Percentiles rank a stretch among this genome's conserved stretches.
phyloP scores from a whole-genome alignment of 2,888 invertebrate species.

The Margaritifera margaritifera region DNA sequence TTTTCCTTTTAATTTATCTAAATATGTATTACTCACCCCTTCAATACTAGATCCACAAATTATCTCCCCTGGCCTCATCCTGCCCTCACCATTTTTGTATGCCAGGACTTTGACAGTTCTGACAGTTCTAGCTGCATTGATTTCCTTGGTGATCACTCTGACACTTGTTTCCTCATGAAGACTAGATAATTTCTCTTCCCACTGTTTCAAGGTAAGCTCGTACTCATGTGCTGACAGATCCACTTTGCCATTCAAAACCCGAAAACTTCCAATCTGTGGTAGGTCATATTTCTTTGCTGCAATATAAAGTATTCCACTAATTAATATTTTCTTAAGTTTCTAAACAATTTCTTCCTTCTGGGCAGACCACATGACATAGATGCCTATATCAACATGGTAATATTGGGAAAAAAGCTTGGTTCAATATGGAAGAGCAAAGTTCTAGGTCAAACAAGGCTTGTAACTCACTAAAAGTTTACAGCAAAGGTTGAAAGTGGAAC shows the following conservation, averaged over 20 bases:
- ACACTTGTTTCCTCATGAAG: slow-evolving; percentile 64
- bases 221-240: slow-evolving; percentile 71
- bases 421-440: no score
- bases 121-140: slow-evolving; percentile 66
- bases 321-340: no score
- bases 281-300: slow-evolving; percentile 59
- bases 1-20: neutral
- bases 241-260: slow-evolving; percentile 71
- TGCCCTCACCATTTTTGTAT: slow-evolving; percentile 72
- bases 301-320: slow-evolving; percentile 4
- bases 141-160: slow-evolving; percentile 64
- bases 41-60: slow-evolving; percentile 70
- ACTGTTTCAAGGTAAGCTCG: slow-evolving; percentile 63
- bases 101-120: slow-evolving; percentile 68
- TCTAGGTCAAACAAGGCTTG: no score
- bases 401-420: no score
- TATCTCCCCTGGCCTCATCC: slow-evolving; percentile 65
- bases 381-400: no score
- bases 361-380: no score
- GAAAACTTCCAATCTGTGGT: slow-evolving; percentile 69
- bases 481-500: no score
- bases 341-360: neutral
- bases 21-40: slow-evolving; percentile 59
- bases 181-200: slow-evolving; percentile 61
- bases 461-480: no score